Percentiles rank a stretch among this genome's conserved stretches.
Conservation (phyloP, 2,888 invertebrate species). For the Plagiodera versicolora region DNA sequence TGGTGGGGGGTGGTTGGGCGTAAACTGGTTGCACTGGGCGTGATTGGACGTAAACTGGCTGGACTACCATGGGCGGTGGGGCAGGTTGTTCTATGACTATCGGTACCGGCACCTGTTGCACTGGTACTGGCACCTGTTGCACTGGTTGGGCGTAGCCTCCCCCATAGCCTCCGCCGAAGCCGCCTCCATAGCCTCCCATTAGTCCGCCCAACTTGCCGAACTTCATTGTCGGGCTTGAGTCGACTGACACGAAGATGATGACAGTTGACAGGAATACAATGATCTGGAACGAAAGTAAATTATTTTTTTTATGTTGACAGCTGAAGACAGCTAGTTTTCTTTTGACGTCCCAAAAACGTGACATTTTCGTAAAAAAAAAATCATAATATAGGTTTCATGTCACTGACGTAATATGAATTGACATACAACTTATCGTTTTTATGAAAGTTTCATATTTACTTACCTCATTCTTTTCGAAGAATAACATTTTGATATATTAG, state of each 20-base stretch:
- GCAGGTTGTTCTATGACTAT: slow-evolving; percentile 3
- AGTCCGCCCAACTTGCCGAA: slow-evolving; percentile 5
- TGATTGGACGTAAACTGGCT: slow-evolving; percentile 6
- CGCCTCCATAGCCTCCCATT: slow-evolving; percentile 8
- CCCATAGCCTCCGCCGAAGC: slow-evolving; percentile 18
- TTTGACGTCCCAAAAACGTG: no score
- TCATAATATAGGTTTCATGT: no score
- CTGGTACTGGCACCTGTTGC: not conserved
- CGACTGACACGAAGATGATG: not conserved
- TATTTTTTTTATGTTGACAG: no score
- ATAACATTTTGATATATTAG: slow-evolving; percentile 1
- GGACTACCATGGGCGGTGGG: not conserved
- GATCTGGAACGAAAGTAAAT: not conserved
- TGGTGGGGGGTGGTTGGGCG: not conserved
- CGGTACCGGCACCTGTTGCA: slow-evolving; percentile 3
- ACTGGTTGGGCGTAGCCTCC: slow-evolving; percentile 11
- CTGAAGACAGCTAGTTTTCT: no score
- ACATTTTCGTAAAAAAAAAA: no score
- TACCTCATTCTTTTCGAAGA: slow-evolving; percentile 1
- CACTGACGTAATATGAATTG: no score
- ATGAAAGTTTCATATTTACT: slow-evolving; percentile 6
- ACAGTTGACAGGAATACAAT: not conserved
- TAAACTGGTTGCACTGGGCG: not conserved
- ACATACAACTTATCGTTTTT: no score
- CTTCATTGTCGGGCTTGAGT: slow-evolving; percentile 4